Evolutionary conservation across 2,113 vertebrate species (phyloP), one percentile per base, ranked within the genome.

Genomic region (Protomyctophum bolini): DNA sequence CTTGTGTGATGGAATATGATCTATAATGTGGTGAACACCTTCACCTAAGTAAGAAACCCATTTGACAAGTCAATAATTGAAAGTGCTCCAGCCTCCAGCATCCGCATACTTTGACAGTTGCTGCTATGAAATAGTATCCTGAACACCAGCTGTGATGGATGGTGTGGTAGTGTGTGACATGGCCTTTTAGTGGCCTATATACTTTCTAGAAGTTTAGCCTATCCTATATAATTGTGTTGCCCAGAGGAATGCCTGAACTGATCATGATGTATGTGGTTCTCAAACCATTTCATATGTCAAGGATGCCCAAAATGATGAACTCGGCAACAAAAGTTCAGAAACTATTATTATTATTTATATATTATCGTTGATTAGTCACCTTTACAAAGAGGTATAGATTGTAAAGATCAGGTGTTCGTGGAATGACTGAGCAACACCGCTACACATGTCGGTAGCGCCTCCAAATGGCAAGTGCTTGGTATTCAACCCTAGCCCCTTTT

Each of bases 171-270:
- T 41, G 33, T 70, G 55, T 77, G 41, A 76, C 51, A 15, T 63
- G 29, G 72, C 60, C 68, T 70, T 21, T 70, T 21, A 21, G 21
- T 21, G 6, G 11, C 11, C 52, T 54, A 54, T 6, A 54, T n/a
- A 11, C 52, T 63, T 50, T 69, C 33, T 51, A 28, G 58, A 58
- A 61, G 72, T 64, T 58, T 1, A 41, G 33, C 33, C 33, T 41
- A 50, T n/a, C 46, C 51, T 55, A 33, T 70, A 49, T 59, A 57
- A 14, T 6, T 33, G 45, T 29, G 28, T 41, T 47, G 51, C 73
- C 63, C 72, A 65, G 14, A 76, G 72, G 68, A 84, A 83, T 81
- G 70, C 63, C 63, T 60, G 49, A 46, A 73, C 15, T 63, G 56
- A 10, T 6, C 57, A 78, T 76, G 64, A 50, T 63, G 56, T 58